These are phyloP conservation scores for Athalia circularis DNA, from an alignment of 2,888 invertebrate genomes.

Conservation along the genomic window DNA sequence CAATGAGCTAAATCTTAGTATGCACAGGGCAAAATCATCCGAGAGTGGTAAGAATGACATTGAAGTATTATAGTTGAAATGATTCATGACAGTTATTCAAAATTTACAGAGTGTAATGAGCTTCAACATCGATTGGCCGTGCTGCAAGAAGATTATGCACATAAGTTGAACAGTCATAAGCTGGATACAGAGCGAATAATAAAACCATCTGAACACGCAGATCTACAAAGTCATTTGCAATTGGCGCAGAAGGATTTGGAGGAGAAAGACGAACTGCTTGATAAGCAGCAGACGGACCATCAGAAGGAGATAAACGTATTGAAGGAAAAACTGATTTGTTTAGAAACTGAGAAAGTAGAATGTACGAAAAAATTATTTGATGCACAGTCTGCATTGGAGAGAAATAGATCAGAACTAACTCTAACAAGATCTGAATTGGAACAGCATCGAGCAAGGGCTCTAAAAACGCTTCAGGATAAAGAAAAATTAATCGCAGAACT, in stretches of 20 bases:
- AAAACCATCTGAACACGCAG: constrained; percentile 50
- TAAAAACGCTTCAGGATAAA: constrained; percentile 85
- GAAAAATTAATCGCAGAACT: constrained; percentile 83
- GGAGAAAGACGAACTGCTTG: constrained; percentile 72
- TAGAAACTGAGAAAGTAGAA: constrained; percentile 74
- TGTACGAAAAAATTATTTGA: constrained; percentile 72
- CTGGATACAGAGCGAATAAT: constrained; percentile 53
- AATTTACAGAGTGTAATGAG: constrained; percentile 48
- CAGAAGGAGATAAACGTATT: constrained; percentile 71
- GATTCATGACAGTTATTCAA: background rate
- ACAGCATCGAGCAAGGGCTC: constrained; percentile 87
- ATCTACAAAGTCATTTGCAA: constrained; percentile 58
- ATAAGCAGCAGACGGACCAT: constrained; percentile 73
- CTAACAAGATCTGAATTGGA: constrained; percentile 78
- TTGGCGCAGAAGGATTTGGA: constrained; percentile 70
- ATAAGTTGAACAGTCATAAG: constrained; percentile 52
- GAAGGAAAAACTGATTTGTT: constrained; percentile 74
- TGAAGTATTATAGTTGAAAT: too few species aligned
- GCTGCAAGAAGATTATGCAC: constrained; percentile 53
- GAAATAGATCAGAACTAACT: constrained; percentile 65
- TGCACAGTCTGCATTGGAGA: constrained; percentile 68
- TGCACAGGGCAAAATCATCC: constrained; percentile 73
- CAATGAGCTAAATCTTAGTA: constrained; percentile 75
- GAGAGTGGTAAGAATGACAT: constrained; percentile 70
- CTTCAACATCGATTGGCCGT: constrained; percentile 50